Evolutionary conservation across 2,888 invertebrate species (phyloP), one percentile per base, ranked within the genome.

Genomic region (Habrosyne pyritoides): DNA sequence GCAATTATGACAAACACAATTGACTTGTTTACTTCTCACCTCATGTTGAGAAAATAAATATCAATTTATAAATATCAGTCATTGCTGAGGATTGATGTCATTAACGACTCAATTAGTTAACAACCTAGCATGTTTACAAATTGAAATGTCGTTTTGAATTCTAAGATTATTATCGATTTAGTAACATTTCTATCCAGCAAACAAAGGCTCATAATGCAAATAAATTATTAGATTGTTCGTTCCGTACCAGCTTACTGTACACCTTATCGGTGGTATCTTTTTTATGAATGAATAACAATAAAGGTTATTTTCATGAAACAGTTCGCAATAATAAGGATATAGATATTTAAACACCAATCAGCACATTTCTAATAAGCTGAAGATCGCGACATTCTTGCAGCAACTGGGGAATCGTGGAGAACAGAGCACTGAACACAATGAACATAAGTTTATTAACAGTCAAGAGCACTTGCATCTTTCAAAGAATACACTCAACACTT

Each of bases 341-440:
- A 53, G 26, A 14, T 58, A 66, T 57, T 81, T 71, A 85, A 54
- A 78, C 80, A 77, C 85, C 84, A 60, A 86, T 84, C 57, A 80
- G 63, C 69, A 81, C 66, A 71, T 84, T 82, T 53, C 81, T 79
- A 60, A 83, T 75, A 53, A 81, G 75, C 61, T 74, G 75, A 51
- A 78, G 71, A 72, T 86, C 84, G 55, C 72, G 66, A 71, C 77
- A 83, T 62, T 71, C 79, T 59, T 80, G 63, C 59, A 84, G 59
- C 47, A 87, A 70, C 59, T 77, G 75, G 18, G 80, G 77, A 47
- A 84, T 58, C 48, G 75, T 61, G 22, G 78, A 69, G 60, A 79
- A 83, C 28, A 86, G 65, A 54, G 71, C 68, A 55, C 72, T 63
- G 57, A 83, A 64, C 59, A 81, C 64, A 57, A 64, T 66, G 62